These are phyloP conservation scores for Prionace glauca DNA, from an alignment of 2,797 vertebrate species.

Conservation along the genomic window DNA sequence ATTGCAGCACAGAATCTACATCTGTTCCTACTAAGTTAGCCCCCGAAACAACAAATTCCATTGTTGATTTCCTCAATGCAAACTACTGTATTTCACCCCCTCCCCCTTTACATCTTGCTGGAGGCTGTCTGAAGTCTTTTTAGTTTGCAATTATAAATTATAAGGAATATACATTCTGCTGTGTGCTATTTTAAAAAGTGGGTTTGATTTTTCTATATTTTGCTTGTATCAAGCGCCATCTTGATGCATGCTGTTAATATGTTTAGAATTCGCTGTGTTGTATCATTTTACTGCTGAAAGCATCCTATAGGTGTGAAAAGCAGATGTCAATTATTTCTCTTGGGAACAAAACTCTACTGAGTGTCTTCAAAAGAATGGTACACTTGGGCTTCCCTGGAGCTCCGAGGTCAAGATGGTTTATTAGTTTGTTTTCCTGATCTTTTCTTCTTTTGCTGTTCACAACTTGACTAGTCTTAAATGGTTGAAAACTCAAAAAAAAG, in stretches of 20 bases:
- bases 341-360: background rate
- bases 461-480: background rate
- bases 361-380: background rate
- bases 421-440: background rate
- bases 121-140: background rate
- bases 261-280: background rate
- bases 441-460: background rate
- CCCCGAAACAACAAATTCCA: slow-evolving; percentile 49
- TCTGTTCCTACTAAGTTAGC: slow-evolving; percentile 52
- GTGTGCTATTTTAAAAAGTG: background rate
- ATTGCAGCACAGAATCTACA: slow-evolving; percentile 48
- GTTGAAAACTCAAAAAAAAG: background rate
- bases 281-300: background rate
- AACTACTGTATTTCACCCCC: slow-evolving; percentile 44
- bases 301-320: background rate
- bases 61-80: slow-evolving; percentile 46
- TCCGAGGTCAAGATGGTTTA: background rate
- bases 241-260: background rate
- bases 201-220: background rate
- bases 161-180: background rate
- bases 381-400: background rate
- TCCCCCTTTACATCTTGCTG: background rate
- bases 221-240: background rate
- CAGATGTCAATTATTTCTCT: background rate
- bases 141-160: background rate